A percentile compares a stretch with the other conserved stretches of the same genome.
phyloP scores from a whole-genome alignment of 2,113 vertebrate genomes.

The Dicentrarchus labrax region DNA sequence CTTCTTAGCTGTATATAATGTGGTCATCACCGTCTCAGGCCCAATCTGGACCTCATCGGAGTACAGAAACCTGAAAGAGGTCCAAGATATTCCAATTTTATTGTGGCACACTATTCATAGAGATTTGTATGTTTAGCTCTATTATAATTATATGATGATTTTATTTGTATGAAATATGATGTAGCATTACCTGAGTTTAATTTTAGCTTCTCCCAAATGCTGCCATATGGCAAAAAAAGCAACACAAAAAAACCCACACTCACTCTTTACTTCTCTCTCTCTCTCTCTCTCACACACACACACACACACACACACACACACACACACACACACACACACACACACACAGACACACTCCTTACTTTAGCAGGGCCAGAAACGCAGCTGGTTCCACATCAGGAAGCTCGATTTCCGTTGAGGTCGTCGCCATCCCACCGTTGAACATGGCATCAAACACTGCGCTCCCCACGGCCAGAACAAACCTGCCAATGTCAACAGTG shows the following conservation, averaged over 20 bases:
- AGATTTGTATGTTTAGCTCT: neutral
- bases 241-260: neutral
- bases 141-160: neutral
- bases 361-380: conserved; percentile 96
- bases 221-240: neutral
- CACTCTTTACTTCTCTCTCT: neutral
- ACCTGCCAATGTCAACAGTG: conserved; percentile 81
- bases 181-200: neutral
- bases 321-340: neutral
- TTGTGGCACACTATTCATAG: neutral
- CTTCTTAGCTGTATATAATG: conserved; percentile 97
- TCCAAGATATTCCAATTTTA: neutral
- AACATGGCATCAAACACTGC: conserved; percentile 98
- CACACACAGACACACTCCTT: conserved; percentile 54
- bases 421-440: conserved; percentile 98
- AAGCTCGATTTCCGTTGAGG: conserved; percentile 96
- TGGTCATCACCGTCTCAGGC: conserved; percentile 98
- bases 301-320: too few species aligned
- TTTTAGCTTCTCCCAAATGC: neutral
- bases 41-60: conserved; percentile 98
- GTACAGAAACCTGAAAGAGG: conserved; percentile 91
- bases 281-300: neutral
- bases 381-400: conserved; percentile 97
- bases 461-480: conserved; percentile 95
- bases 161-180: neutral